phyloP scores from a whole-genome alignment of 2,888 invertebrate genomes.

The Phaonia tiefii region DNA sequence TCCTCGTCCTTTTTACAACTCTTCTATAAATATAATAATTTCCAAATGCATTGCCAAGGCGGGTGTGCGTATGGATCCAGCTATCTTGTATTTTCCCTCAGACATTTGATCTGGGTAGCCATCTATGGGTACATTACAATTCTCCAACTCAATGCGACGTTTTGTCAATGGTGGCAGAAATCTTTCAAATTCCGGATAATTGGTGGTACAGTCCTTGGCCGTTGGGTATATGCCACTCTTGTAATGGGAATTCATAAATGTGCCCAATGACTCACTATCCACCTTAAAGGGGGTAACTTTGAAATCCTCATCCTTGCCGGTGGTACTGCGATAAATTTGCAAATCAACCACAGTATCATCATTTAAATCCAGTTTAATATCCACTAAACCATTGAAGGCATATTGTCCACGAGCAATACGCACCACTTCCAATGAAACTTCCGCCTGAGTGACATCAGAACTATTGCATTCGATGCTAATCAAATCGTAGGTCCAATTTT shows the following conservation, averaged over 20 bases:
- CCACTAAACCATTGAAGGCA: conserved; percentile 1
- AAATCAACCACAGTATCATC: background rate
- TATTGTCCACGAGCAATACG: background rate
- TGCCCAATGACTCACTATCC: background rate
- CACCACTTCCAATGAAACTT: background rate
- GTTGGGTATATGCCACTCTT: background rate
- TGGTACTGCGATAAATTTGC: conserved; percentile 1
- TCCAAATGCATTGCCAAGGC: background rate
- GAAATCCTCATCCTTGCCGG: background rate
- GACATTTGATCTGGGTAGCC: background rate
- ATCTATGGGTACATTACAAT: conserved; percentile 9
- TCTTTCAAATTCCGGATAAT: conserved; percentile 18
- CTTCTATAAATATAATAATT: background rate
- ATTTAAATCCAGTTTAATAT: background rate
- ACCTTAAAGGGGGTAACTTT: background rate
- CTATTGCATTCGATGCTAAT: background rate
- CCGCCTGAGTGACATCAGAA: background rate
- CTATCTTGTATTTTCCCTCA: background rate
- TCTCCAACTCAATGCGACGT: background rate
- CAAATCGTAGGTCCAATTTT: background rate
- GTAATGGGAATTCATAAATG: conserved; percentile 28
- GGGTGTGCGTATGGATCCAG: background rate
- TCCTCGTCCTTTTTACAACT: too few species aligned
- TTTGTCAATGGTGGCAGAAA: conserved; percentile 5
- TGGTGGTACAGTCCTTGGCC: background rate